phyloP scores from a whole-genome alignment of 2,888 invertebrate species.

The Chrysina gloriosa region DNA sequence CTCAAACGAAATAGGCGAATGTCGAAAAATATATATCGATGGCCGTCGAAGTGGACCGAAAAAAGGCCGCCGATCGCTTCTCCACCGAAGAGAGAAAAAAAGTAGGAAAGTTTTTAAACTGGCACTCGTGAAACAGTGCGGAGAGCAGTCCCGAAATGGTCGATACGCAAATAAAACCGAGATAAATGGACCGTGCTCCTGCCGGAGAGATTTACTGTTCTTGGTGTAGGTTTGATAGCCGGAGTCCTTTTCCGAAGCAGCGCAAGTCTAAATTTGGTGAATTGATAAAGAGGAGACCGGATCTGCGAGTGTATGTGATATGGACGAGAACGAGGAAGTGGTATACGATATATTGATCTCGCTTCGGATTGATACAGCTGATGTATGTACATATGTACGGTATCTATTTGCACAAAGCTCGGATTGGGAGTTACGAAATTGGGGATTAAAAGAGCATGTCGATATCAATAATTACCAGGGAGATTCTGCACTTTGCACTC shows the following conservation, averaged over 20 bases:
- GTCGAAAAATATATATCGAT: slow-evolving; percentile 1
- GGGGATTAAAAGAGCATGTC: too few species aligned
- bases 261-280: slow-evolving; percentile 29
- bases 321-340: slow-evolving; percentile 1
- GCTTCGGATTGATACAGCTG: background rate
- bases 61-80: background rate
- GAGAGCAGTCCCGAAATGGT: slow-evolving; percentile 38
- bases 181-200: slow-evolving; percentile 57
- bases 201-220: slow-evolving; percentile 53
- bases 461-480: too few species aligned
- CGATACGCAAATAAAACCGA: slow-evolving; percentile 57
- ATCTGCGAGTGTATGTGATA: background rate
- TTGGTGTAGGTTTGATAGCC: slow-evolving; percentile 51
- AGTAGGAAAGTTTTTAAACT: slow-evolving; percentile 27
- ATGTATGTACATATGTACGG: too few species aligned
- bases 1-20: too few species aligned
- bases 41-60: background rate
- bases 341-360: slow-evolving; percentile 17
- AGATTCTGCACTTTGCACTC: too few species aligned
- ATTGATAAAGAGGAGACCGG: slow-evolving; percentile 22
- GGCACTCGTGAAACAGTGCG: background rate
- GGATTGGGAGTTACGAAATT: too few species aligned
- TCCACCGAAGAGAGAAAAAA: background rate
- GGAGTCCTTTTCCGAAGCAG: slow-evolving; percentile 48
- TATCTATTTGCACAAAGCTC: too few species aligned